These are phyloP conservation scores for Oceanites oceanicus DNA, from an alignment of 2,113 vertebrate species.

Conservation along the genomic window DNA sequence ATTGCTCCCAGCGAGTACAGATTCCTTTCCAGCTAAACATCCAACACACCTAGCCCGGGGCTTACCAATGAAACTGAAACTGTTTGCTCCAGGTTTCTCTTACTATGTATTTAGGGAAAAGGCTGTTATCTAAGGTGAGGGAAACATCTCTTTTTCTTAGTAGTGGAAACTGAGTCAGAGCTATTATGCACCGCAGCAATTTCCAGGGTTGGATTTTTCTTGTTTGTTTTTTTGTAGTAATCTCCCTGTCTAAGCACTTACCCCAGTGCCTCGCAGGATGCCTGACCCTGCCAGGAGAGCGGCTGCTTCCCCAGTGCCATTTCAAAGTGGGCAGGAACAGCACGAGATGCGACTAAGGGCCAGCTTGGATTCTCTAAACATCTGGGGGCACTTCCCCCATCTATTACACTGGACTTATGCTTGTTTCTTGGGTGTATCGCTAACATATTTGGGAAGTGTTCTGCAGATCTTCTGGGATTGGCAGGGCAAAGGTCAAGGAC, in stretches of 20 bases:
- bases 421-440: not conserved
- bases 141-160: not conserved
- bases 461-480: not conserved
- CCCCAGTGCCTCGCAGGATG: not conserved
- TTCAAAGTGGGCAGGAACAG: not conserved
- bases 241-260: not conserved
- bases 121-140: not conserved
- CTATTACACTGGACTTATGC: not conserved
- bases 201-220: not conserved
- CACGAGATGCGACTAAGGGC: not conserved
- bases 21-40: not conserved
- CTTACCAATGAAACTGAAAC: not conserved
- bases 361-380: not conserved
- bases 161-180: not conserved
- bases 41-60: not conserved
- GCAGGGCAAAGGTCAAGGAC: not conserved
- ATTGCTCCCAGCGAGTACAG: not conserved
- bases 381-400: not conserved
- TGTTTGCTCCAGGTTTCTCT: not conserved
- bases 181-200: not conserved
- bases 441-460: not conserved
- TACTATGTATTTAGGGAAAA: not conserved
- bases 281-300: not conserved
- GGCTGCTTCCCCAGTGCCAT: not conserved
- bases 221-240: not conserved